Percentiles rank a stretch among this genome's conserved stretches.
Conservation (phyloP, 2,888 invertebrate species). For the Acanthosoma haemorrhoidale region DNA sequence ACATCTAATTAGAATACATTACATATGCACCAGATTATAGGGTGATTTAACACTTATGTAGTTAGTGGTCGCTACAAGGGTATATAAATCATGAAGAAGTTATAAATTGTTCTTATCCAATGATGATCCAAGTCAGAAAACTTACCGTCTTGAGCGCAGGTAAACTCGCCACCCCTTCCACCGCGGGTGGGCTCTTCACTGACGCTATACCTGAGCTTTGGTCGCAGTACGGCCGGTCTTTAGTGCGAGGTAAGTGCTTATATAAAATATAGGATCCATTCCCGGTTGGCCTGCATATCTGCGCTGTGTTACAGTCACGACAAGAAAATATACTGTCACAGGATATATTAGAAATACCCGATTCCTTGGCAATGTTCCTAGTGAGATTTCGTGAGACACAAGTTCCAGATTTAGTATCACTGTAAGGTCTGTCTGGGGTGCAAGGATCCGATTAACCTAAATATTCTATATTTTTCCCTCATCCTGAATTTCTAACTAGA, state of each 20-base stretch:
- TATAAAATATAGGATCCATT: background rate
- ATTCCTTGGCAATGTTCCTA: no score
- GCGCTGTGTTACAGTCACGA: background rate
- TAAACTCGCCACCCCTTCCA: background rate
- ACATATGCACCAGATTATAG: no score
- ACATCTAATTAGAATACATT: no score
- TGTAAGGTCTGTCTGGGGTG: background rate
- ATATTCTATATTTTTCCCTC: no score
- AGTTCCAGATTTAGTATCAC: background rate
- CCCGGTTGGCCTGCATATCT: background rate
- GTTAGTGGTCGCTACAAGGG: no score
- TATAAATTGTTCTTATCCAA: no score
- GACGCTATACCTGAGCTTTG: background rate
- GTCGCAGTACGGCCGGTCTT: background rate
- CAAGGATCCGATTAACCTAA: no score
- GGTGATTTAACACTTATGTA: no score
- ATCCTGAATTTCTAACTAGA: no score
- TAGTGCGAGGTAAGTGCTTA: background rate
- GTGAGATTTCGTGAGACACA: background rate
- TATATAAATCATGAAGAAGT: no score
- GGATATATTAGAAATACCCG: no score
- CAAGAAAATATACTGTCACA: background rate
- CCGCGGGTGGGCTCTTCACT: background rate
- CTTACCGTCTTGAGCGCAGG: background rate
- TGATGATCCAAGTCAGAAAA: no score